A percentile compares a stretch with the other conserved stretches of the same genome.
Conservation (phyloP, 2,797 vertebrate species). For the Cirrhinus mrigala region DNA sequence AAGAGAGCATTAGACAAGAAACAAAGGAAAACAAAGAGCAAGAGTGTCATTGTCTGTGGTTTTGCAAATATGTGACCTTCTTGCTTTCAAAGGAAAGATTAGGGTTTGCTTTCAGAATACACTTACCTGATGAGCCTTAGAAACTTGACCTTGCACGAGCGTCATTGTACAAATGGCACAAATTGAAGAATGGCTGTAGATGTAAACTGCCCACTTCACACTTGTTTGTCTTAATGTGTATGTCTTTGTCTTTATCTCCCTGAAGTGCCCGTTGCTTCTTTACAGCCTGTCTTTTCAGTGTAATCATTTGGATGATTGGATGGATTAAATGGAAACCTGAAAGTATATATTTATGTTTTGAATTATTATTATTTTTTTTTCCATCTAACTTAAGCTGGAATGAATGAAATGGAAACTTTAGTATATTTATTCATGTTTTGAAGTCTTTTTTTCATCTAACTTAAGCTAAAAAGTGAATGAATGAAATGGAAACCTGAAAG, state of each 20-base stretch:
- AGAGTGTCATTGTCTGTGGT: slow-evolving; percentile 42
- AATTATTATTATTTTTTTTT: no score
- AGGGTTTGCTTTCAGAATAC: slow-evolving; percentile 51
- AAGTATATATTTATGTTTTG: no score
- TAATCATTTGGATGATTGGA: no score
- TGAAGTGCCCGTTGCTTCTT: neutral
- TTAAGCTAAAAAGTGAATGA: no score
- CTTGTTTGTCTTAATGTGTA: neutral
- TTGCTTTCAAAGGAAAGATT: slow-evolving; percentile 50
- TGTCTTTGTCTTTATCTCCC: neutral
- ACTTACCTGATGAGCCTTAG: slow-evolving; percentile 56
- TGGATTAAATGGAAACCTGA: no score
- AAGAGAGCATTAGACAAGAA: slow-evolving; percentile 22
- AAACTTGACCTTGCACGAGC: slow-evolving; percentile 52
- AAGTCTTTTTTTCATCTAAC: no score
- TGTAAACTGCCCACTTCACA: slow-evolving; percentile 41
- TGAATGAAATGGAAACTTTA: neutral
- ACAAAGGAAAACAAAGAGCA: slow-evolving; percentile 22
- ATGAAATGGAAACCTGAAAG: no score
- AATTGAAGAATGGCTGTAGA: slow-evolving; percentile 40
- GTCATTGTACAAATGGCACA: slow-evolving; percentile 35
- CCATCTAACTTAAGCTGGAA: no score
- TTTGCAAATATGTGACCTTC: slow-evolving; percentile 43
- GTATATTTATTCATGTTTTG: no score
- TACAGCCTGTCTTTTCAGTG: neutral